Evolutionary conservation across 2,797 vertebrate species (phyloP), one percentile per base, ranked within the genome.

Genomic region (Dallia pectoralis): DNA sequence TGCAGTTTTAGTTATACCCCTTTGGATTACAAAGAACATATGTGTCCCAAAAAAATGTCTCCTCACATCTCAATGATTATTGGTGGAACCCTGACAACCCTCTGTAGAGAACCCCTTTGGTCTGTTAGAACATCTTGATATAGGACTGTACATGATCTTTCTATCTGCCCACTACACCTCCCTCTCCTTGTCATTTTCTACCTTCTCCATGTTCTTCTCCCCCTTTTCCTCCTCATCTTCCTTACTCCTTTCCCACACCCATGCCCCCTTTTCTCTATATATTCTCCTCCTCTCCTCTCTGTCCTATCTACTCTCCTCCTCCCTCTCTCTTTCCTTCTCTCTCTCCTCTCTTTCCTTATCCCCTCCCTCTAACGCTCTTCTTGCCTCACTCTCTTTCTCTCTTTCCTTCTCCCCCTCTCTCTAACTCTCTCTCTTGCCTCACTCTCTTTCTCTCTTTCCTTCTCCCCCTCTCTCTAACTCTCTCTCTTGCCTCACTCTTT

Each of bases 381-480:
- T n/a, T n/a, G n/a, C n/a, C 5, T 19, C 18, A 0, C 1, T 4
- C 49, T 51, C 18, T 18, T 7, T 19, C 49, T 18, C 49, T 51
- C 14, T 12, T 1, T 19, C 18, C 49, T n/a, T 14, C 36, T 9
- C 29, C 9, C 15, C 40, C n/a, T 36, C n/a, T n/a, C n/a, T n/a
- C n/a, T n/a, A n/a, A n/a, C n/a, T n/a, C n/a, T n/a, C n/a, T n/a
- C n/a, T n/a, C n/a, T n/a, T n/a, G n/a, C n/a, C n/a, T n/a, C n/a
- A n/a, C n/a, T n/a, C n/a, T n/a, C n/a, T n/a, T n/a, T n/a, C n/a
- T n/a, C n/a, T n/a, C n/a, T n/a, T n/a, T n/a, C n/a, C n/a, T 75
- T 80, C n/a, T 16, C 47, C 64, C 73, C 67, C 77, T 70, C 18
- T 4, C 81, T 85, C 81, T n/a, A n/a, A n/a, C n/a, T n/a, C n/a